Conservation (phyloP, 2,113 vertebrate species). For the Spea bombifrons region DNA sequence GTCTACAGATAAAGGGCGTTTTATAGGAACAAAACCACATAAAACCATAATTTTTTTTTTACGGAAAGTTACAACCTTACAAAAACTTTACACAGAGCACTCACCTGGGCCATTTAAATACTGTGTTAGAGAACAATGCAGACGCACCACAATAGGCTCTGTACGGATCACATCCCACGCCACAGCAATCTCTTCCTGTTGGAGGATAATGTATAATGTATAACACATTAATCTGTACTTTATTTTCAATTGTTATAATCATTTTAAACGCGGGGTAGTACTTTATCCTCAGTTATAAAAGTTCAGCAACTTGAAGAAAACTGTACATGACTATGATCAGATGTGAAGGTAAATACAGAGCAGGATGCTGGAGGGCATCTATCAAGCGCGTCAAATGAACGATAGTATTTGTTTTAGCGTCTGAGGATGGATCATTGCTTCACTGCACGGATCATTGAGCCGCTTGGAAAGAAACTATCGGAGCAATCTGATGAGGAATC, state of each 20-base stretch:
- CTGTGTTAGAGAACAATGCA: conserved; percentile 87
- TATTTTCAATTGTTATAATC: not conserved
- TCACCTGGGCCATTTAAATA: conserved; percentile 87
- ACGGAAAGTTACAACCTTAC: no score
- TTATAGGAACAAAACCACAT: no score
- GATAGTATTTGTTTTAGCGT: not conserved
- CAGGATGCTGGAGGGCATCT: not conserved
- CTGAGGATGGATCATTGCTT: not conserved
- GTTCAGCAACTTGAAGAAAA: not conserved
- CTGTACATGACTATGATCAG: not conserved
- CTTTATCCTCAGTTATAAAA: not conserved
- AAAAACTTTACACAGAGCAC: conserved; percentile 40
- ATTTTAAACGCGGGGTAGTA: not conserved
- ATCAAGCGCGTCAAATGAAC: not conserved
- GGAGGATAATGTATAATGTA: conserved; percentile 38
- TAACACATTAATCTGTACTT: not conserved
- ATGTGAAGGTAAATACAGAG: not conserved
- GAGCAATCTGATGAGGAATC: not conserved
- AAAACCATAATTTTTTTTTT: no score
- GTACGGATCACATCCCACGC: conserved; percentile 87
- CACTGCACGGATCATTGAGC: not conserved
- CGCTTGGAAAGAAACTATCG: not conserved
- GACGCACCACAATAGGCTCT: conserved; percentile 82
- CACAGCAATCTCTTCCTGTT: conserved; percentile 85
- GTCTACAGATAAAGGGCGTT: no score